Base-by-base conservation (phyloP, 2,113 vertebrate species). In the Mesocricetus auratus region DNA sequence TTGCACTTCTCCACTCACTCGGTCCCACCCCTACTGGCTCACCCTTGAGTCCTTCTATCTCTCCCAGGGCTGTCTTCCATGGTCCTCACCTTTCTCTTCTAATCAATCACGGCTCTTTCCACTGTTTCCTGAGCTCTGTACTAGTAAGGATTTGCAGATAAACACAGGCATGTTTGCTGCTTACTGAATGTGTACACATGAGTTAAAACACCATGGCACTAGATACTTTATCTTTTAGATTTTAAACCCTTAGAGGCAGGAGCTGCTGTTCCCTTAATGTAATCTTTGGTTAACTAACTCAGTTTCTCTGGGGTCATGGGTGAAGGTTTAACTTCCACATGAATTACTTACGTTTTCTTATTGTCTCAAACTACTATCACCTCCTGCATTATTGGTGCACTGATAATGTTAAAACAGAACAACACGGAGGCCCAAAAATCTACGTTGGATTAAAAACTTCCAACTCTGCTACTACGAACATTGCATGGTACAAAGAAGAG, bases 401-500 rank as follows among this genome's bases (percentile, higher is more conserved):
- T 2, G 53, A 68, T 86, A 89, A 50, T 82, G 66, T 94, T 92
- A 87, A 95, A 77, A 95, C 12, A 90, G 85, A 87, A 94, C 78
- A 95, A 94, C 83, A 85, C 2, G 26, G 58, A 8, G 9, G 26
- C 12, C 12, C 53, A 62, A 24, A 89, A 85, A 83, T 39, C 7
- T 78, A 92, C 79, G 75, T 94, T n/a, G 81, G 94, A 96, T 94
- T 94, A 92, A 89, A 96, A 94, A 86, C 62, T n/a, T 90, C 85
- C 85, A 91, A 85, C 92, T 96, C 83, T 33, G 69, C 86, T 75
- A 93, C 42, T 92, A 93, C 88, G 94, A 96, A 96, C 90, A 94
- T 73, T 81, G 71, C 81, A 95, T 92, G 89, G 96, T 94, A 94
- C 82, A 95, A 90, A 78, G 96, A 96, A 85, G 77, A 96, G 96